Conservation (phyloP, 2,113 vertebrate genomes). For the Corythornis cristatus region DNA sequence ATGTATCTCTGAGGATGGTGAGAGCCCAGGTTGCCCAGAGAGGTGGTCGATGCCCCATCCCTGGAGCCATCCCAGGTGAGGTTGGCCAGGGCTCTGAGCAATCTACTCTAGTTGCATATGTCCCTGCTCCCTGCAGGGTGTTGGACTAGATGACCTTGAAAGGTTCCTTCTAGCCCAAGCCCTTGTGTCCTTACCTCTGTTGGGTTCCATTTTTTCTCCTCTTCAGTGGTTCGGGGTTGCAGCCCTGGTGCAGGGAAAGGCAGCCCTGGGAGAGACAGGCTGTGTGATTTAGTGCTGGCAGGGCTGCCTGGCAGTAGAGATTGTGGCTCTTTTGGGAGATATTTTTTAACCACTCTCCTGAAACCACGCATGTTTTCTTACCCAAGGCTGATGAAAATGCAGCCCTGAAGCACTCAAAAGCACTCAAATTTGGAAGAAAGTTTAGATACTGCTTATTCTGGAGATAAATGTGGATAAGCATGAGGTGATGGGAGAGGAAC, state of each 20-base stretch:
- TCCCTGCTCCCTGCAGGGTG: not conserved
- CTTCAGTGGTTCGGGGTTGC: accelerated
- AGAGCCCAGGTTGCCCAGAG: not conserved
- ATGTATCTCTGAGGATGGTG: not conserved
- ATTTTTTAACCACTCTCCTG: not conserved
- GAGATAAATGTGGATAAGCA: not conserved
- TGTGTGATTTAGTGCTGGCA: not conserved
- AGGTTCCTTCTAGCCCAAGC: not conserved
- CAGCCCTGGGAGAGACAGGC: accelerated
- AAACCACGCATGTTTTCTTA: not conserved
- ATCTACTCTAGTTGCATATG: not conserved
- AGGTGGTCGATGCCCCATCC: not conserved
- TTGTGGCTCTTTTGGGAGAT: not conserved
- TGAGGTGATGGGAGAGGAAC: not conserved
- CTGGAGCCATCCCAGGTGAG: not conserved
- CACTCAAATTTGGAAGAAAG: not conserved
- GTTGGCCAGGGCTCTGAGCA: not conserved
- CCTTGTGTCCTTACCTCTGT: not conserved
- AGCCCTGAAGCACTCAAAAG: not conserved
- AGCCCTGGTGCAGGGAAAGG: not conserved
- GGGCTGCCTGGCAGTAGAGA: not conserved
- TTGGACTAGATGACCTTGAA: not conserved
- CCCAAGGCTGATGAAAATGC: not conserved
- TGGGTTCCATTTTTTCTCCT: not conserved
- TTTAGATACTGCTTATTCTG: not conserved